Evolutionary conservation across 2,113 vertebrate genomes (phyloP).

Genomic region (Nymphicus hollandicus): DNA sequence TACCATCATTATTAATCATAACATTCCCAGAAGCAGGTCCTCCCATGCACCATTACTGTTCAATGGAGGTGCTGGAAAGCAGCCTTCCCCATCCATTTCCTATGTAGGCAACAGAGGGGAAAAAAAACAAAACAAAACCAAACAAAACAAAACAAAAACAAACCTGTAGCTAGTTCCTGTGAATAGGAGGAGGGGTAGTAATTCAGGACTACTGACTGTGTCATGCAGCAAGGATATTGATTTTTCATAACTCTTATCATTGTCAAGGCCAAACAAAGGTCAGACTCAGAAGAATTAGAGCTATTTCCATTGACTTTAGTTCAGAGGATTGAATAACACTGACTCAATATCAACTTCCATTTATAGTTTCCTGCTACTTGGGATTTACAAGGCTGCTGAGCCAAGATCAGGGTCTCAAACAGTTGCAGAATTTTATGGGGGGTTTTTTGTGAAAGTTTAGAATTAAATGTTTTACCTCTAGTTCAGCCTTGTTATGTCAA

Average conservation of each 20-base stretch:
- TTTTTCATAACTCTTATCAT: not conserved
- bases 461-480: not conserved
- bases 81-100: not conserved
- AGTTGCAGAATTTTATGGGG: not conserved
- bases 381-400: not conserved
- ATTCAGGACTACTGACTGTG: not conserved
- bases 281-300: not conserved
- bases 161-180: not conserved
- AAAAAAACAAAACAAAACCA: not conserved
- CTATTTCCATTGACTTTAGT: not conserved
- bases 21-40: not conserved
- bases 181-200: not conserved
- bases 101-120: not conserved
- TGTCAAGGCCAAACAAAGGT: not conserved
- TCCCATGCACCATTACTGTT: not conserved
- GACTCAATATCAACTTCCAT: not conserved
- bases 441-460: not conserved
- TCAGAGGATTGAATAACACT: not conserved
- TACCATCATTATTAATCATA: constrained; percentile 4
- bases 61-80: not conserved
- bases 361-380: not conserved
- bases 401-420: not conserved
- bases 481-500: not conserved
- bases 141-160: not conserved
- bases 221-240: not conserved